Evolutionary conservation across 2,888 invertebrate genomes (phyloP).

Genomic region (Chymomyza amoena): DNA sequence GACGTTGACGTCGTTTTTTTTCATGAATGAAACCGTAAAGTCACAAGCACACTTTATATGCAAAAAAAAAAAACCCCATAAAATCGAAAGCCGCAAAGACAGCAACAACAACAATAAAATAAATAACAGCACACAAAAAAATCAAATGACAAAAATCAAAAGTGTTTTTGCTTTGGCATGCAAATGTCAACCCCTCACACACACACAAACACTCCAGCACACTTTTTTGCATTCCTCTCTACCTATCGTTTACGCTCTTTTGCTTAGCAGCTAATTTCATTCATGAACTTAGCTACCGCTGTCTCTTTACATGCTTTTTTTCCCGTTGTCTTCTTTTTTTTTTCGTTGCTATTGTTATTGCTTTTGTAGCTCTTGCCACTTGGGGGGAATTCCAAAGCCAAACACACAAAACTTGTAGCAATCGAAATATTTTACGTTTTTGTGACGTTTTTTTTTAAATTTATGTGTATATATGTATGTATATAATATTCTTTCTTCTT

Average conservation of each 20-base stretch:
- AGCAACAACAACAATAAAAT: slow-evolving; percentile 25
- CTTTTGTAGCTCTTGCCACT: neutral
- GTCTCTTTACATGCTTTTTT: slow-evolving; percentile 37
- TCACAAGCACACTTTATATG: neutral
- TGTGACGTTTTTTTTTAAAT: slow-evolving; percentile 29
- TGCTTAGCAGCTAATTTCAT: slow-evolving; percentile 61
- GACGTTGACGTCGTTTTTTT: slow-evolving; percentile 32
- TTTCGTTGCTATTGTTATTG: slow-evolving; percentile 18
- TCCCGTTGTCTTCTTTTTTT: neutral
- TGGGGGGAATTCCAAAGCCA: slow-evolving; percentile 42
- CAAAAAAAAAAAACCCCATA: slow-evolving; percentile 8
- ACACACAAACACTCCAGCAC: neutral
- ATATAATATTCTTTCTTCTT: slow-evolving; percentile 10
- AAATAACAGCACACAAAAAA: slow-evolving; percentile 32
- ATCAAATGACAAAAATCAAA: slow-evolving; percentile 56
- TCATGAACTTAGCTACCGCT: slow-evolving; percentile 35
- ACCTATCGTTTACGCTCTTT: slow-evolving; percentile 7
- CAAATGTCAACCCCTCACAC: neutral
- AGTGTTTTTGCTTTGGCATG: slow-evolving; percentile 32
- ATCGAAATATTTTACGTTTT: slow-evolving; percentile 23
- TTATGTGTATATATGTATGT: neutral
- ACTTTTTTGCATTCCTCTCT: neutral
- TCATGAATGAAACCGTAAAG: slow-evolving; percentile 50
- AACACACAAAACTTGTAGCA: neutral
- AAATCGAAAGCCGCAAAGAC: slow-evolving; percentile 20